Evolutionary conservation across 2,888 invertebrate genomes (phyloP), one percentile per base, ranked within the genome.

Genomic region (Agonum fuliginosum): DNA sequence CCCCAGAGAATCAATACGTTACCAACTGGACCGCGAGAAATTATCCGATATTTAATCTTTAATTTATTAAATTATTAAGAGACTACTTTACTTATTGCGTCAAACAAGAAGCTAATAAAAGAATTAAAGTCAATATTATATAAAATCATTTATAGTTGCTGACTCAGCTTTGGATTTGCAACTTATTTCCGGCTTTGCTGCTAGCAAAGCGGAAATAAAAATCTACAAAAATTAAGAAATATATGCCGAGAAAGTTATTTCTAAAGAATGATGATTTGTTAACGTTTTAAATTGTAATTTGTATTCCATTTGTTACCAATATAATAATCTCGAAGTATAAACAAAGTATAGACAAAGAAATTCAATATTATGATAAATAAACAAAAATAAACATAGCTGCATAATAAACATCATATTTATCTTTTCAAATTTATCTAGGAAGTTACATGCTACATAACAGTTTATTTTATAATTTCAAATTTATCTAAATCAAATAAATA

Each of bases 1-100:
- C 74, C 74, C 74, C 74, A 74, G 46, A 46, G 22, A 43, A 75
- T 75, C 65, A 67, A 75, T 75, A 48, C 17, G 34, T 58, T 75
- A 22, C 75, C 75, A 75, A 75, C 75, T 37, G 19, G 3, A 54
- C 19, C 34, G 37, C 17, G 22, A 71, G 14, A 58, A 72, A 72
- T 27, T 48, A 24, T 24, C 27, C 62, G 30, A 62, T 20, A n/a
- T 17, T 62, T 62, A 62, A 62, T 30, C 58, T 27, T 24, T 54
- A 22, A 30, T 62, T 30, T 62, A 17, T 5, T 62, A 30, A 54
- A 54, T 54, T n/a, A 54, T 54, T 54, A 54, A 54, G 24, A n/a
- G 10, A 22, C 12, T 0, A 24, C n/a, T 14, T n/a, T 24, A 24
- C 22, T n/a, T n/a, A 22, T 24, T 22, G 24, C 24, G 54, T 12